Evolutionary conservation across 2,113 vertebrate species (phyloP).

Genomic region (Bolborhynchus lineola): DNA sequence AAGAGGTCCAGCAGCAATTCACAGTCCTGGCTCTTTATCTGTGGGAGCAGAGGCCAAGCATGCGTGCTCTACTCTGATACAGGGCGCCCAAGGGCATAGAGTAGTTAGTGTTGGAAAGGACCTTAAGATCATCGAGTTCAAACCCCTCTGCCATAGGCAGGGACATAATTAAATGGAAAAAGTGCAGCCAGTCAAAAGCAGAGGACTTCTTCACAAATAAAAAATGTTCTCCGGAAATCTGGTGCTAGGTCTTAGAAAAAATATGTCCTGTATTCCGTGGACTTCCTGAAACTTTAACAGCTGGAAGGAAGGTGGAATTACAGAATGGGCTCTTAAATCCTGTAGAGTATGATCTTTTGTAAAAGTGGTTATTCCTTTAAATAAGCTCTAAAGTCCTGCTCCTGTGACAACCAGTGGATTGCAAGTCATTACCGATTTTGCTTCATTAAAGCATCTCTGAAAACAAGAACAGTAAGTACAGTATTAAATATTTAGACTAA

Average conservation of each 20-base stretch:
- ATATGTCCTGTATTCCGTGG: not conserved
- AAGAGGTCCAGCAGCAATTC: too few relatives aligned
- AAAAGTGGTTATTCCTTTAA: not conserved
- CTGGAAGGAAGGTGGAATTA: not conserved
- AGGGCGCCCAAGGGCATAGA: too few relatives aligned
- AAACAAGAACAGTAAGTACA: not conserved
- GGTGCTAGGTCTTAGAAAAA: not conserved
- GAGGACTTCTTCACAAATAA: not conserved
- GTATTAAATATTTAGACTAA: conserved; percentile 12
- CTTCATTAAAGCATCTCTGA: not conserved
- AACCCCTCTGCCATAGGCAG: too few relatives aligned
- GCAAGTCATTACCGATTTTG: not conserved
- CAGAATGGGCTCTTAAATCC: not conserved
- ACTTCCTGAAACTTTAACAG: not conserved
- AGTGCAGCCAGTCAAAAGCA: not conserved
- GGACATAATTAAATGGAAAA: not conserved
- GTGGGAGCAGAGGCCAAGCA: too few relatives aligned
- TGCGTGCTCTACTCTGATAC: too few relatives aligned
- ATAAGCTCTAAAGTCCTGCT: not conserved
- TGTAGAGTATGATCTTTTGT: not conserved
- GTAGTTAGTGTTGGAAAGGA: too few relatives aligned
- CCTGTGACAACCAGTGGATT: not conserved
- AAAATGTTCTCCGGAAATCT: not conserved
- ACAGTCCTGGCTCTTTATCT: too few relatives aligned
- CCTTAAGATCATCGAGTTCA: too few relatives aligned